Conservation (phyloP, 2,797 vertebrate genomes). For the Peromyscus aztecus region DNA sequence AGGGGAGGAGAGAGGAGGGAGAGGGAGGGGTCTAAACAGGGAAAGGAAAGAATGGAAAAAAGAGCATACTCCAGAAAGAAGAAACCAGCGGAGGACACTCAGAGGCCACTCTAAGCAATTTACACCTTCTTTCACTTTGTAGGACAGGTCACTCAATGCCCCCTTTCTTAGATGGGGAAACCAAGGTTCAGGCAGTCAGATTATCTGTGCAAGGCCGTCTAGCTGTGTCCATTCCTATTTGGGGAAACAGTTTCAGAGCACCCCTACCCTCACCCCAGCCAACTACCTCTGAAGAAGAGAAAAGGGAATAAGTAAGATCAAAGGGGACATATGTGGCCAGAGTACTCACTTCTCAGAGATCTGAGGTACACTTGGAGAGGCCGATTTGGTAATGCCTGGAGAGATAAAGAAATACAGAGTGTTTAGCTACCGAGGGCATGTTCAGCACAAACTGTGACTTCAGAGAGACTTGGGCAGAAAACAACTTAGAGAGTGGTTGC, state of each 20-base stretch:
- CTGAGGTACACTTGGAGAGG: conserved; percentile 80
- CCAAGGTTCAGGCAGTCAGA: background rate
- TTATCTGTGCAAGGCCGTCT: rapidly evolving
- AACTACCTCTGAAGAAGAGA: background rate
- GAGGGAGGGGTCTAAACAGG: background rate
- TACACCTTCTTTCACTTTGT: background rate
- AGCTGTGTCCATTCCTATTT: background rate
- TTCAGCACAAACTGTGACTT: background rate
- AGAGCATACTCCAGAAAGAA: background rate
- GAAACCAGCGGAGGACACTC: background rate
- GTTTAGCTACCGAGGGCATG: background rate
- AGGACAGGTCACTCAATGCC: background rate
- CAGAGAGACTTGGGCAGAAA: background rate
- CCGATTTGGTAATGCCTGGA: conserved; percentile 86
- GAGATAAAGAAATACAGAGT: conserved; percentile 70
- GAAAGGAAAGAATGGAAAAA: background rate
- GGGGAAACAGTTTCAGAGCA: background rate
- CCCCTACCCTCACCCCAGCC: background rate
- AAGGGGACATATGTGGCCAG: background rate
- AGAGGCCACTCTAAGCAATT: rapidly evolving
- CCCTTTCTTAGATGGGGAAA: background rate
- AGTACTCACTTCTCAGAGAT: conserved; percentile 86
- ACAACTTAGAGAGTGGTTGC: background rate
- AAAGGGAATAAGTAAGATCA: background rate
- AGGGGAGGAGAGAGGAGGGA: background rate